A percentile compares a stretch with the other conserved stretches of the same genome.
Conservation (phyloP, 2,113 vertebrate genomes). For the Gavialis gangeticus region DNA sequence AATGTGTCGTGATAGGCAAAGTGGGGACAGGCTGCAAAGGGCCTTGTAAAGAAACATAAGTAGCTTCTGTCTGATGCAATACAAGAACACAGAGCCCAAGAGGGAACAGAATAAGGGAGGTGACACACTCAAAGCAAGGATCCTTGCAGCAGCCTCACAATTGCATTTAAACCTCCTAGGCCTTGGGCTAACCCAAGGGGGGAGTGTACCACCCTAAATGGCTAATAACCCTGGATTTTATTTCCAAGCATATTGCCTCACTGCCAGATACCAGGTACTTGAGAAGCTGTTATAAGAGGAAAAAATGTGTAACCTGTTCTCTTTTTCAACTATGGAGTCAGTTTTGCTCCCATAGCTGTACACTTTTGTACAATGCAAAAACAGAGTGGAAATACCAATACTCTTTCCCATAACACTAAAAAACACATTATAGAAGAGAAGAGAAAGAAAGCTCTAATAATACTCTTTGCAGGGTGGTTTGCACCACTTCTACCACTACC, state of each 20-base stretch:
- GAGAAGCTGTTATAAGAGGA: neutral
- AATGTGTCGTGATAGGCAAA: neutral
- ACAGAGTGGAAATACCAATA: slow-evolving; percentile 29
- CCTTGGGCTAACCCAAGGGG: neutral
- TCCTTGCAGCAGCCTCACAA: neutral
- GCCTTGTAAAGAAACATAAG: neutral
- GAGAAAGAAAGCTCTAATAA: neutral
- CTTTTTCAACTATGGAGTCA: slow-evolving; percentile 17
- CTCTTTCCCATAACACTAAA: slow-evolving; percentile 28
- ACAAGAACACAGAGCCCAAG: neutral
- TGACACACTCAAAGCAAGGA: neutral
- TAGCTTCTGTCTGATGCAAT: neutral
- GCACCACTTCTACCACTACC: slow-evolving; percentile 9
- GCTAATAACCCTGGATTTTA: neutral
- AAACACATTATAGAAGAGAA: slow-evolving; percentile 9
- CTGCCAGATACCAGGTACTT: neutral
- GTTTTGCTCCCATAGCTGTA: neutral
- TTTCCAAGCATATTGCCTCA: neutral
- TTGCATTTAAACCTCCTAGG: neutral
- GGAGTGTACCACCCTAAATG: neutral
- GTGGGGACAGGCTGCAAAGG: neutral
- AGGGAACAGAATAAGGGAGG: neutral
- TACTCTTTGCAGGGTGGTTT: neutral
- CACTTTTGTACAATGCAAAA: slow-evolving; percentile 13
- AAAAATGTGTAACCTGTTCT: slow-evolving; percentile 10